Evolutionary conservation across 37 sponge, comb jelly and placozoan species (phyloP).

Genomic region (Ephydatia muelleri): DNA sequence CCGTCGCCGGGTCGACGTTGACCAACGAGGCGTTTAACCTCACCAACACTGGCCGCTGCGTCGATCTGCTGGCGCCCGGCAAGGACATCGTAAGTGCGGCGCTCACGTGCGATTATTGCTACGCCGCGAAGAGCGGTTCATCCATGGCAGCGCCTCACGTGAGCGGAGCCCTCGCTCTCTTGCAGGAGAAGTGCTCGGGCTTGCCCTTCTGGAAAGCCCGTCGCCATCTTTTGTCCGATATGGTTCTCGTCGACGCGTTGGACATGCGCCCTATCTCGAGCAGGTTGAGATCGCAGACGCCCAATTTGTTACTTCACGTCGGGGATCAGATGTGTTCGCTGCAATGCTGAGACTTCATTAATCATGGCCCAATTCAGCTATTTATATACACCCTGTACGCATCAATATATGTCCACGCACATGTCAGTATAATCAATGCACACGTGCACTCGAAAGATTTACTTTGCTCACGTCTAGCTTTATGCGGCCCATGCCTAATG

Average conservation of each 20-base stretch:
- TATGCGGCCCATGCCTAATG: no score
- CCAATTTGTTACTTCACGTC: slow-evolving; percentile 44
- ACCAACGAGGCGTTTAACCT: slow-evolving; percentile 9
- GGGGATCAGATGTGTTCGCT: slow-evolving; percentile 19
- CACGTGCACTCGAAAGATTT: no score
- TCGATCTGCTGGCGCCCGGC: slow-evolving; percentile 76
- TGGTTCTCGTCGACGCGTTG: slow-evolving; percentile 18
- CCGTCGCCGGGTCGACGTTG: slow-evolving; percentile 41
- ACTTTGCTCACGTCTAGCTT: no score
- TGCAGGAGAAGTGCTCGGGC: slow-evolving; percentile 63
- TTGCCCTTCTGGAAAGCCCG: slow-evolving; percentile 35
- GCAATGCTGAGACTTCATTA: neutral
- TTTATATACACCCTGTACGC: neutral
- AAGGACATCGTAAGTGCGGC: slow-evolving; percentile 26
- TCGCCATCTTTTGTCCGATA: slow-evolving; percentile 23
- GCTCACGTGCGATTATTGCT: slow-evolving; percentile 5
- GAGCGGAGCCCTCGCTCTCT: slow-evolving; percentile 61
- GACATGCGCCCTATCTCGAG: slow-evolving; percentile 20
- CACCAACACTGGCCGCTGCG: slow-evolving; percentile 56
- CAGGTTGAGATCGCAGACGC: slow-evolving; percentile 16
- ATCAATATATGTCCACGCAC: no score
- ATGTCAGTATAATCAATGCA: no score
- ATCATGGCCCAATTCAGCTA: neutral
- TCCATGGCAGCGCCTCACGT: slow-evolving; percentile 77
- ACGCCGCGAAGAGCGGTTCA: slow-evolving; percentile 21